phyloP scores from a whole-genome alignment of 2,113 vertebrate species.

The Chinchilla lanigera region DNA sequence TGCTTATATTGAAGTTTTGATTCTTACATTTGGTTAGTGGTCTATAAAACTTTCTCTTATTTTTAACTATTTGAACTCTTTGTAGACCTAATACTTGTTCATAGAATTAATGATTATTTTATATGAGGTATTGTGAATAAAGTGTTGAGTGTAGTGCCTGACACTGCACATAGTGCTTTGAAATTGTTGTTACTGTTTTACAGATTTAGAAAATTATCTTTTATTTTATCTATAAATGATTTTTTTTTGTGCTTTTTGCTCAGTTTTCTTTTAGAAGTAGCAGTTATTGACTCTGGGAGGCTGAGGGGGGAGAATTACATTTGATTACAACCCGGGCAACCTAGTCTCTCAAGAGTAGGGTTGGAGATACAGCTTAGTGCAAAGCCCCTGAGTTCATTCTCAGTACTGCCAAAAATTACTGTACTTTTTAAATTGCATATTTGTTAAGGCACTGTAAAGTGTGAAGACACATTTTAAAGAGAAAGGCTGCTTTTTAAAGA shows the following conservation, averaged over 20 bases:
- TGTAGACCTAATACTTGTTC: neutral
- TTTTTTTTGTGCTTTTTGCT: neutral
- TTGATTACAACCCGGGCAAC: neutral
- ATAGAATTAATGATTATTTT: neutral
- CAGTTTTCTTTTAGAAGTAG: neutral
- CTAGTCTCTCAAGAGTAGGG: neutral
- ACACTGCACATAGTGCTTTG: neutral
- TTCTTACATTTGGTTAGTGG: slow-evolving; percentile 26
- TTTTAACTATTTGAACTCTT: slow-evolving; percentile 31
- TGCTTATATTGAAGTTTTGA: slow-evolving; percentile 10
- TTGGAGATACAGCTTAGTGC: neutral
- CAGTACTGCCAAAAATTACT: neutral
- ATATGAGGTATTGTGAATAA: slow-evolving; percentile 1
- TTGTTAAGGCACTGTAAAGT: slow-evolving; percentile 26
- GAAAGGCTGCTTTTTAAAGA: slow-evolving; percentile 22
- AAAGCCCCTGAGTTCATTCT: neutral
- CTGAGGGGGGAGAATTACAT: neutral
- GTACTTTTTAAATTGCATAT: slow-evolving; percentile 1
- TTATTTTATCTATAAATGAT: neutral
- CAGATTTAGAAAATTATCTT: slow-evolving; percentile 35
- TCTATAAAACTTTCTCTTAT: slow-evolving; percentile 37
- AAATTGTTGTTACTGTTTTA: slow-evolving; percentile 18
- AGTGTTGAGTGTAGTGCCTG: neutral
- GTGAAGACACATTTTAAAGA: neutral
- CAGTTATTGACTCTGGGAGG: neutral